Evolutionary conservation across 92 coral and sea anemone species (phyloP), one percentile per base, ranked within the genome.

Genomic region (Epizoanthus ramosus): DNA sequence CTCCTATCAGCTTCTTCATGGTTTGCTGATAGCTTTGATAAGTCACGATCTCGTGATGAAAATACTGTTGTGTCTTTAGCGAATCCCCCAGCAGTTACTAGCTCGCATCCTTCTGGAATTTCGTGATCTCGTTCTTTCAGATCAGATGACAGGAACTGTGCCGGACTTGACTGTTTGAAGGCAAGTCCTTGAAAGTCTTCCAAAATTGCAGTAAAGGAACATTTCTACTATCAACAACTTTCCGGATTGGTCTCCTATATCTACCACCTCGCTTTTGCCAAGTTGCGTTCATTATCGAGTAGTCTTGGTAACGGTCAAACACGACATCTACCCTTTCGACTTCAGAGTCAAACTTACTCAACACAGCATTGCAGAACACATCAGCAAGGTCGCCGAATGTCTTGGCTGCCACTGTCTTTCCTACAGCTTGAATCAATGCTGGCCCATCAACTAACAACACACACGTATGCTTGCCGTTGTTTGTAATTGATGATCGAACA

Each of bases 151-250:
- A 58, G 63, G 22, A 58, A 58, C 63, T 58, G 63, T 58, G 63
- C 63, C 63, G 17, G 63, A 58, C 63, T 8, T 58, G 63, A 58
- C 21, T 58, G 63, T 58, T 58, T 58, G 63, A 58, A 9, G 63
- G 63, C 63, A 58, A 58, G 63, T 58, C 63, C 63, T 14, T 58
- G 63, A 58, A 58, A 58, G 14, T 13, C 63, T 58, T 58, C 63
- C 63, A 58, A 58, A 58, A 1, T 58, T 58, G 63, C 63, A 23
- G 63, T 58, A 58, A 58, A 58, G 25, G 63, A 58, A 58, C 63
- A 58, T 58, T 58, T 58, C 63, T 58, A 58, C 63, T 58, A 58
- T 58, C 63, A 58, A 58, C 63, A 58, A 58, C 63, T 41, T 41
- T 41, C 45, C n/a, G n/a, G n/a, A n/a, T n/a, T n/a, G n/a, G n/a